A percentile compares a stretch with the other conserved stretches of the same genome.
phyloP scores from a whole-genome alignment of 2,113 vertebrate species.

The Cyprinus carpio region DNA sequence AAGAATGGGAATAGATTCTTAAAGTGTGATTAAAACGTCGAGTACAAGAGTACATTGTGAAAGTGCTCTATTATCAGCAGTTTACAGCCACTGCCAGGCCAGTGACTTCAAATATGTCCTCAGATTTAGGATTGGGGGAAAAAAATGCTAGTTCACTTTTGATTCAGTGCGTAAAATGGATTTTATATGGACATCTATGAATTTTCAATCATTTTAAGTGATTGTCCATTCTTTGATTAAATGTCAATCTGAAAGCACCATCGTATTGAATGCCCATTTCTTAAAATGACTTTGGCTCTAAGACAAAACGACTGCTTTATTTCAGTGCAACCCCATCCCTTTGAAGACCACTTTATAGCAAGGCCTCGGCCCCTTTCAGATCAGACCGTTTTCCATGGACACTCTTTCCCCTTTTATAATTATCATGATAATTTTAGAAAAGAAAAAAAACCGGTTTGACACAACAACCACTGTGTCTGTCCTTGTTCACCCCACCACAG shows the following conservation, averaged over 20 bases:
- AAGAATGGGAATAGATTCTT: conserved; percentile 61
- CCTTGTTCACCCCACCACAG: background rate
- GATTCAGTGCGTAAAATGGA: conserved; percentile 12
- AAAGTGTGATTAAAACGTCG: conserved; percentile 39
- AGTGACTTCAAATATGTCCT: background rate
- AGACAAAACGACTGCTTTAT: background rate
- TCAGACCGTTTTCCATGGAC: background rate
- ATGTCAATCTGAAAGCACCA: conserved; percentile 4
- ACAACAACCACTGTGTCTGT: background rate
- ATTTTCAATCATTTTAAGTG: conserved; percentile 10
- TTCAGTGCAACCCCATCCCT: background rate
- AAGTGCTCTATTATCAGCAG: conserved; percentile 65
- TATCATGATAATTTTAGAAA: background rate
- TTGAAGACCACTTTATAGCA: background rate
- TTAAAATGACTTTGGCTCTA: conserved; percentile 2
- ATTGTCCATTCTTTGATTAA: conserved; percentile 15
- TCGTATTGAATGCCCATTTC: background rate
- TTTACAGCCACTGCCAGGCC: conserved; percentile 66
- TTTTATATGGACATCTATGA: background rate
- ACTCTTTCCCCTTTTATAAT: background rate
- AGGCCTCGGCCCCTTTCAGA: background rate
- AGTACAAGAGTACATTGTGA: conserved; percentile 66
- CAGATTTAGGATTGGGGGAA: background rate
- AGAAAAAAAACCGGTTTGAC: background rate
- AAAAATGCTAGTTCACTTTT: background rate